Evolutionary conservation across 2,888 invertebrate genomes (phyloP).

Genomic region (Carabus problematicus): DNA sequence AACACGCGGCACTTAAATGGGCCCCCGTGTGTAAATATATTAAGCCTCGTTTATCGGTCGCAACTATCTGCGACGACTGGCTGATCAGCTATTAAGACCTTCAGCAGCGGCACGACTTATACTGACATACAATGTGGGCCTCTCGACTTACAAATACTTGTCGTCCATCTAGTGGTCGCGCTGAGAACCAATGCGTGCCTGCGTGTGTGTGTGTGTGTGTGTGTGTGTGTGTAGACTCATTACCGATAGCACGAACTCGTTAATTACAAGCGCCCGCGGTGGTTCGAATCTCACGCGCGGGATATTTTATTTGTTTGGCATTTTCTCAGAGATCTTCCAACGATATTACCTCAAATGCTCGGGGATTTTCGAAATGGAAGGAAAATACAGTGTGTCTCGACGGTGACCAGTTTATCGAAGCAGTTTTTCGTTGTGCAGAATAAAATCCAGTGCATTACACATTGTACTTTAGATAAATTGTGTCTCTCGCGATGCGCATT

Average conservation of each 20-base stretch:
- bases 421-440: too few relatives aligned
- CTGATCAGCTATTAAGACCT: constrained; percentile 37
- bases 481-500: too few relatives aligned
- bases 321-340: too few relatives aligned
- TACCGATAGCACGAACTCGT: constrained; percentile 31
- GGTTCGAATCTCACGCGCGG: constrained; percentile 7
- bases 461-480: too few relatives aligned
- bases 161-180: not conserved
- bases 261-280: constrained; percentile 29
- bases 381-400: too few relatives aligned
- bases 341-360: too few relatives aligned
- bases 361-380: too few relatives aligned
- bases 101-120: constrained; percentile 25
- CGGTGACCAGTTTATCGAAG: too few relatives aligned
- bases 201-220: constrained; percentile 3
- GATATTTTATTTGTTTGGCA: not conserved
- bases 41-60: constrained; percentile 27
- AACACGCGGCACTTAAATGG: constrained; percentile 26
- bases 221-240: constrained; percentile 14
- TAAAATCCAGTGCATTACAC: too few relatives aligned
- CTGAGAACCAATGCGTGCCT: not conserved
- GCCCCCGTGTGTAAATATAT: constrained; percentile 33
- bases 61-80: constrained; percentile 21
- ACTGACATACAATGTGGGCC: not conserved
- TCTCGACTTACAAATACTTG: constrained; percentile 14